These are phyloP conservation scores for Kuschelorhynchus macadamiae DNA, from an alignment of 2,888 invertebrate genomes.

Conservation along the genomic window DNA sequence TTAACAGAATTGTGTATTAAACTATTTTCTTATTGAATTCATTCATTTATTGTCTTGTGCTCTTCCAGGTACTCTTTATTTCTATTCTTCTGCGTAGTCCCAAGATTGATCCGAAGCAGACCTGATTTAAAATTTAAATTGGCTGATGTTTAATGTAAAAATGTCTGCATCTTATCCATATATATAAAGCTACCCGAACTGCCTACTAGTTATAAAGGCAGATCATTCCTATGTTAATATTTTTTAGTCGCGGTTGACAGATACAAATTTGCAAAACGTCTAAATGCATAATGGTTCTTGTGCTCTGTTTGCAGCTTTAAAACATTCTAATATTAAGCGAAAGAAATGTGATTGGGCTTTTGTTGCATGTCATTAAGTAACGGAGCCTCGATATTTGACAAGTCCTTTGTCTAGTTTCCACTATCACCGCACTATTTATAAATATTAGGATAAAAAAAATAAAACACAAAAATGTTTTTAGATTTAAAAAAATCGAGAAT, in stretches of 20 bases:
- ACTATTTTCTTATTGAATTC: slow-evolving; percentile 9
- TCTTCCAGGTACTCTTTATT: slow-evolving; percentile 27
- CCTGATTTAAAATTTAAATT: slow-evolving; percentile 41
- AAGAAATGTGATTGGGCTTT: no score
- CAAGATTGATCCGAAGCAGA: slow-evolving; percentile 29
- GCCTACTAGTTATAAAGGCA: slow-evolving; percentile 33
- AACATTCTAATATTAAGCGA: background rate
- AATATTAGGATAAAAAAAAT: background rate
- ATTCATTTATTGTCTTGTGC: slow-evolving; percentile 6
- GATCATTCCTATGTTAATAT: slow-evolving; percentile 32
- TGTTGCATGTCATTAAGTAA: no score
- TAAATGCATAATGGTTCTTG: background rate
- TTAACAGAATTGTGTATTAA: no score
- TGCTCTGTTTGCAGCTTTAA: background rate
- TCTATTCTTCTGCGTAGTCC: slow-evolving; percentile 25
- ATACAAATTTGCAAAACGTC: slow-evolving; percentile 33
- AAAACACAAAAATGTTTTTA: background rate
- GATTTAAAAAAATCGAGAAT: background rate
- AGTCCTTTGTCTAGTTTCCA: no score
- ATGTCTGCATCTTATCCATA: slow-evolving; percentile 41
- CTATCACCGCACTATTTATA: no score
- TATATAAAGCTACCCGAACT: slow-evolving; percentile 32
- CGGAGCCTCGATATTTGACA: no score
- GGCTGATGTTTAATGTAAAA: slow-evolving; percentile 44
- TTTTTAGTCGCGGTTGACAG: slow-evolving; percentile 15